These are phyloP conservation scores for Brachionus paranguensis DNA, from an alignment of 1,140 invertebrate species.

Conservation along the genomic window DNA sequence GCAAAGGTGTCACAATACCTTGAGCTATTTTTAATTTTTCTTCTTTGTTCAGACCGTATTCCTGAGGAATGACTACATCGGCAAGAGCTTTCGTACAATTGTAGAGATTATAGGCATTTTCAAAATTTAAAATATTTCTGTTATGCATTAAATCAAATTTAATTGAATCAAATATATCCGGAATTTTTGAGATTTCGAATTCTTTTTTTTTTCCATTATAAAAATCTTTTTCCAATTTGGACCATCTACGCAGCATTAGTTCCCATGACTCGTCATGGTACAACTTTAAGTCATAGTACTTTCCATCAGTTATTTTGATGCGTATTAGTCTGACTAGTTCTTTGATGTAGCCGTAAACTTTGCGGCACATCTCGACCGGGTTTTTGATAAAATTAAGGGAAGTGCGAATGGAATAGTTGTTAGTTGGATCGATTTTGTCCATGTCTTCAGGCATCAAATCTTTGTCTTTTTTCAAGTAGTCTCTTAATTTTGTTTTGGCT, in stretches of 20 bases:
- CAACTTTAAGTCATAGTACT: slow-evolving; percentile 58
- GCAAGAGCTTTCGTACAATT: slow-evolving; percentile 89
- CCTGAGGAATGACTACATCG: slow-evolving; percentile 97
- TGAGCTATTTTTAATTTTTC: slow-evolving; percentile 95
- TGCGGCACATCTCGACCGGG: slow-evolving; percentile 64
- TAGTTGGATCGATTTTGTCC: slow-evolving; percentile 31
- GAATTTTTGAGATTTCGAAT: slow-evolving; percentile 98
- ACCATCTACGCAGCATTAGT: slow-evolving; percentile 91
- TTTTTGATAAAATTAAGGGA: slow-evolving; percentile 80
- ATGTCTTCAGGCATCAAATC: neutral
- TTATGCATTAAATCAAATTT: slow-evolving; percentile 97
- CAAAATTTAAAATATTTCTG: slow-evolving; percentile 84
- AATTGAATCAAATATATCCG: slow-evolving; percentile 99
- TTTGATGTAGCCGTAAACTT: slow-evolving; percentile 42
- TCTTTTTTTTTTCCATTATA: slow-evolving; percentile 70
- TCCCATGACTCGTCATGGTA: slow-evolving; percentile 99
- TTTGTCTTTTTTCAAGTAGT: slow-evolving; percentile 27
- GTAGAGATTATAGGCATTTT: slow-evolving; percentile 87
- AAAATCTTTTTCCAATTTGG: slow-evolving; percentile 98
- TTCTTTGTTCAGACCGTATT: slow-evolving; percentile 89
- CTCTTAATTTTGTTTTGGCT: slow-evolving; percentile 18
- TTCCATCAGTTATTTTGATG: slow-evolving; percentile 11
- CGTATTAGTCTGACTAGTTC: slow-evolving; percentile 42
- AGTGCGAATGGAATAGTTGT: slow-evolving; percentile 11
- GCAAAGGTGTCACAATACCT: slow-evolving; percentile 88